A percentile compares a stretch with the other conserved stretches of the same genome.
These are phyloP conservation scores for Heliconius cydno DNA, from an alignment of 2,888 invertebrate genomes.

Conservation along the genomic window DNA sequence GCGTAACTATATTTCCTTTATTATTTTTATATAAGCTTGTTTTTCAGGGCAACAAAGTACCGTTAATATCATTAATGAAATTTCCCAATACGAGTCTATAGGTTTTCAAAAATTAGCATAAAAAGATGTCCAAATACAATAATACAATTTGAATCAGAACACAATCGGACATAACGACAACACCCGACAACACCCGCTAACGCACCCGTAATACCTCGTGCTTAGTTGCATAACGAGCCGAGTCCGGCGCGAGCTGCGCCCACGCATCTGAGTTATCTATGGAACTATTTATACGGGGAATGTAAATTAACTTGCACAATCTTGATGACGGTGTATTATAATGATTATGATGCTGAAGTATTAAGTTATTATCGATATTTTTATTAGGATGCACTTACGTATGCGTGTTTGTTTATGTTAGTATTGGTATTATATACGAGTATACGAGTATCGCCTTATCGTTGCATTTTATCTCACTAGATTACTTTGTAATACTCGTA, in stretches of 20 bases:
- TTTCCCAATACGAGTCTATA: too few relatives aligned
- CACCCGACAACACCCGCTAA: conserved; percentile 19
- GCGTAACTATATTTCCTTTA: too few relatives aligned
- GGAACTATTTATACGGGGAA: conserved; percentile 40
- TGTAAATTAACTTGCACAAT: conserved; percentile 42
- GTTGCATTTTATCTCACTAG: neutral
- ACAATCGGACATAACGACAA: neutral
- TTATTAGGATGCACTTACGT: conserved; percentile 7
- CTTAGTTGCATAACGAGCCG: conserved; percentile 8
- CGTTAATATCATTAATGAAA: too few relatives aligned
- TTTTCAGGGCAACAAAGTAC: too few relatives aligned
- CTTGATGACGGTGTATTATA: conserved; percentile 37
- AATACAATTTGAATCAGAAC: neutral
- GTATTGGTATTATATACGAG: neutral
- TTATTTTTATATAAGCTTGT: too few relatives aligned
- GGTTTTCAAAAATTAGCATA: too few relatives aligned
- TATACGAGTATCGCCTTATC: neutral
- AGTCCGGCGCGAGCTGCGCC: conserved; percentile 32
- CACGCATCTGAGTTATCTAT: conserved; percentile 41
- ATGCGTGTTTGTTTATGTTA: conserved; percentile 18
- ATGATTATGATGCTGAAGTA: conserved; percentile 19
- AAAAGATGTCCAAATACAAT: too few relatives aligned
- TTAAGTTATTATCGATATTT: conserved; percentile 25
- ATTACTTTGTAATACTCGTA: neutral
- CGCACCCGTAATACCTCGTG: neutral